These are phyloP conservation scores for Lasioglossum baleicum DNA, from an alignment of 1,140 invertebrate species.

Conservation along the genomic window DNA sequence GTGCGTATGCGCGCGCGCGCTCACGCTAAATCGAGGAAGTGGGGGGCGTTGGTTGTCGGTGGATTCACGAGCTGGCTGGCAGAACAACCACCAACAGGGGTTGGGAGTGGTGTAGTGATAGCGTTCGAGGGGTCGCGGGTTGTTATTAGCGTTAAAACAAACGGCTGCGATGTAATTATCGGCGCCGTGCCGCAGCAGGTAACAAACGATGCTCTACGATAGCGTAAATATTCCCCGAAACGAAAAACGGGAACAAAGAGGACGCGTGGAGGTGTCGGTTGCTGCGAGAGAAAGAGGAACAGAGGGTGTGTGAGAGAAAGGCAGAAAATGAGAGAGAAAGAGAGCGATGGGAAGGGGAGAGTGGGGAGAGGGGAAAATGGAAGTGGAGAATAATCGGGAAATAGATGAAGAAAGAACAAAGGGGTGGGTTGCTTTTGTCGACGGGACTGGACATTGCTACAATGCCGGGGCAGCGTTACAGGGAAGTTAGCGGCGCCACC, in stretches of 20 bases:
- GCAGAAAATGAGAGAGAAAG: no score
- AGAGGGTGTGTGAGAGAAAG: not conserved
- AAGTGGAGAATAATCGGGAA: constrained; percentile 32
- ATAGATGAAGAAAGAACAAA: constrained; percentile 49
- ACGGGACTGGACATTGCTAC: constrained; percentile 40
- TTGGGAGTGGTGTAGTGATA: not conserved
- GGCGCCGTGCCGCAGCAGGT: constrained; percentile 40
- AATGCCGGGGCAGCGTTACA: constrained; percentile 32
- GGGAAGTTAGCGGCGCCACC: constrained; percentile 30
- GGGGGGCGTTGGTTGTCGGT: no score
- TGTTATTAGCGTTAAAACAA: constrained; percentile 67
- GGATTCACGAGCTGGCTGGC: constrained; percentile 4
- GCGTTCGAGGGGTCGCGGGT: constrained; percentile 28
- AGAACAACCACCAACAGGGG: not conserved
- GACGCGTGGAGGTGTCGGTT: not conserved
- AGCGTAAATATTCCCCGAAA: constrained; percentile 59
- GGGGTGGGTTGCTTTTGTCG: constrained; percentile 44
- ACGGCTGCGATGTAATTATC: constrained; percentile 68
- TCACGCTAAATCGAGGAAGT: not conserved
- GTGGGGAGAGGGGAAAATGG: not conserved
- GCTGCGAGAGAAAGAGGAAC: not conserved
- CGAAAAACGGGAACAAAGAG: constrained; percentile 42
- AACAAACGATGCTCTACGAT: constrained; percentile 48
- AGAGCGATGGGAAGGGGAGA: no score
- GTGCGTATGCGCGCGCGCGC: not conserved